phyloP scores from a whole-genome alignment of 2,797 vertebrate species.

The Chrosomus eos region DNA sequence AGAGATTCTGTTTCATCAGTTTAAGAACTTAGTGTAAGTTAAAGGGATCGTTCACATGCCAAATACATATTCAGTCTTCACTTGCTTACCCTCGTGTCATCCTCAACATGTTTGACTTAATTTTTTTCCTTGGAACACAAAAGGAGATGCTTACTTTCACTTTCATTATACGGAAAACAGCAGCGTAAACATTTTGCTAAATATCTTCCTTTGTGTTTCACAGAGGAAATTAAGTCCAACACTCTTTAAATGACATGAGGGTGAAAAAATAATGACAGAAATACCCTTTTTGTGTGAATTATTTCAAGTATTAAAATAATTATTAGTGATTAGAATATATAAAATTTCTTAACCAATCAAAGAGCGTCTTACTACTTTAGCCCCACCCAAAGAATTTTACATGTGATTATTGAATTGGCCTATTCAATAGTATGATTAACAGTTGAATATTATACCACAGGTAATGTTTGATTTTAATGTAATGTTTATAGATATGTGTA shows the following conservation, averaged over 20 bases:
- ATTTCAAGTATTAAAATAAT: neutral
- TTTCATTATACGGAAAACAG: neutral
- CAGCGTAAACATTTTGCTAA: neutral
- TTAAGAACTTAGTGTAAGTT: neutral
- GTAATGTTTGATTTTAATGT: neutral
- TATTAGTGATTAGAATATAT: neutral
- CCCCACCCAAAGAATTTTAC: neutral
- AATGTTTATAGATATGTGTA: neutral
- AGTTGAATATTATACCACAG: neutral
- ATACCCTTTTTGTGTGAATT: neutral
- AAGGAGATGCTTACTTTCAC: neutral
- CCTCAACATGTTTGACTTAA: neutral
- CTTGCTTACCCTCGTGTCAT: neutral
- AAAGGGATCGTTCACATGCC: neutral
- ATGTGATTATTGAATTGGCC: neutral
- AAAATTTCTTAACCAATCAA: constrained; percentile 5
- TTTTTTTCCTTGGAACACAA: neutral
- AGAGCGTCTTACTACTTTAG: neutral
- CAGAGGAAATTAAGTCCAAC: neutral
- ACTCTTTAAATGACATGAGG: neutral
- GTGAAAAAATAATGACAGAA: neutral
- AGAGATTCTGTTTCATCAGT: neutral
- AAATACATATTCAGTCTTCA: neutral
- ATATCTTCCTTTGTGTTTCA: neutral
- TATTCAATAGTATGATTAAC: neutral